phyloP scores from a whole-genome alignment of 2,888 invertebrate genomes.

The Chrysina gloriosa region DNA sequence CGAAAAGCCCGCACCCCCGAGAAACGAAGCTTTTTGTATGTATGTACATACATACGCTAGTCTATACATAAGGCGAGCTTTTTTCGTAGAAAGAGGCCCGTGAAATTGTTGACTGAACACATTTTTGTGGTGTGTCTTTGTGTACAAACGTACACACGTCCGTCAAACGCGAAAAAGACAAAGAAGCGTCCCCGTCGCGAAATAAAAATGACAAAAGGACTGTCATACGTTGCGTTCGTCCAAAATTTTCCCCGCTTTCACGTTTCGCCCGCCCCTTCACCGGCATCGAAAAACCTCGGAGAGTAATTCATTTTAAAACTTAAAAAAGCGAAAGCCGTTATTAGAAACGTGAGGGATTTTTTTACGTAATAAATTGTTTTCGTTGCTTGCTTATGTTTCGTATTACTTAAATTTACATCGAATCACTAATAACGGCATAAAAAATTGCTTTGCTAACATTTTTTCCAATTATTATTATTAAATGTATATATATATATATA shows the following conservation, averaged over 20 bases:
- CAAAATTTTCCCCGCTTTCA: conserved; percentile 1
- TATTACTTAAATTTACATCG: too few species aligned
- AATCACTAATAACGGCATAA: too few species aligned
- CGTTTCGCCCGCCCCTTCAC: neutral
- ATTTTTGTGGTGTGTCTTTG: conserved; percentile 19
- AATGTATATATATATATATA: too few species aligned
- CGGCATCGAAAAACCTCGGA: too few species aligned
- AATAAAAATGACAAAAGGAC: conserved; percentile 23
- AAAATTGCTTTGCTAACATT: too few species aligned
- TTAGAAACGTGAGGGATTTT: too few species aligned
- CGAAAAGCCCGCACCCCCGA: too few species aligned
- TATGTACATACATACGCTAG: neutral
- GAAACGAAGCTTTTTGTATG: neutral
- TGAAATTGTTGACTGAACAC: neutral
- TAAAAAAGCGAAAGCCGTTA: too few species aligned
- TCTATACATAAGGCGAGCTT: neutral
- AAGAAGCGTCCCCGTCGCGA: neutral
- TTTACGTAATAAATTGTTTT: too few species aligned
- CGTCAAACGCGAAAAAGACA: conserved; percentile 14
- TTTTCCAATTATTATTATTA: too few species aligned
- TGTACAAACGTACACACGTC: neutral
- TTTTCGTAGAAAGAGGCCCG: neutral
- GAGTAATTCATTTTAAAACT: too few species aligned
- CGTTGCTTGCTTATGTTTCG: too few species aligned
- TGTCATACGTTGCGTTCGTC: conserved; percentile 17